These are phyloP conservation scores for Daboia siamensis DNA, from an alignment of 2,113 vertebrate species.

Conservation along the genomic window DNA sequence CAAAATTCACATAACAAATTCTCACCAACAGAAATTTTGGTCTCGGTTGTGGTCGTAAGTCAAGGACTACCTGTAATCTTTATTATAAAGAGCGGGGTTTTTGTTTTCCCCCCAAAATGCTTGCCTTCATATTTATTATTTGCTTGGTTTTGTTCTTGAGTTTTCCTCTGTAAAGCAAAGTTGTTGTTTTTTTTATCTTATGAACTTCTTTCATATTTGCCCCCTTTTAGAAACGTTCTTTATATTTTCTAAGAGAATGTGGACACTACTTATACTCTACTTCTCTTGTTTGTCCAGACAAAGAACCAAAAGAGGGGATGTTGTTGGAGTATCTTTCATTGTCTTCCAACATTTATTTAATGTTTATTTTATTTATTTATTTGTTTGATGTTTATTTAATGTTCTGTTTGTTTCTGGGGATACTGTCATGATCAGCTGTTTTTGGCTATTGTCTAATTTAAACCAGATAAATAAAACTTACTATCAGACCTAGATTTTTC, in stretches of 20 bases:
- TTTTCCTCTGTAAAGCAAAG: background rate
- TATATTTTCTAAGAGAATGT: background rate
- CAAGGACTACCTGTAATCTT: background rate
- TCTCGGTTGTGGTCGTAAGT: background rate
- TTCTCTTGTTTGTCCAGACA: background rate
- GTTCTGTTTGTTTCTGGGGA: background rate
- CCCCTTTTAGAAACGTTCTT: background rate
- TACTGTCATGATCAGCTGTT: background rate
- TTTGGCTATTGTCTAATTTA: background rate
- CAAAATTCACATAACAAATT: background rate
- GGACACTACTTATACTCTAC: background rate
- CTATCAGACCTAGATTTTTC: background rate
- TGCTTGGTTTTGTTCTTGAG: background rate
- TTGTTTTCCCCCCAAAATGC: background rate
- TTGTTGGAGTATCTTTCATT: background rate
- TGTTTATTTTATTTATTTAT: too few species aligned
- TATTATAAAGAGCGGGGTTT: background rate
- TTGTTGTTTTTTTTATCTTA: background rate
- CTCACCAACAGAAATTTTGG: background rate
- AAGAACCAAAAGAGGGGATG: background rate
- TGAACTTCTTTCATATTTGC: background rate
- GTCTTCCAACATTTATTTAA: background rate
- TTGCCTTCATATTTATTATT: background rate
- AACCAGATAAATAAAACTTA: background rate
- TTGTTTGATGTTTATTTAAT: too few species aligned